Conservation (phyloP, 64 coral and sea anemone genomes). For the Montipora foliosa region DNA sequence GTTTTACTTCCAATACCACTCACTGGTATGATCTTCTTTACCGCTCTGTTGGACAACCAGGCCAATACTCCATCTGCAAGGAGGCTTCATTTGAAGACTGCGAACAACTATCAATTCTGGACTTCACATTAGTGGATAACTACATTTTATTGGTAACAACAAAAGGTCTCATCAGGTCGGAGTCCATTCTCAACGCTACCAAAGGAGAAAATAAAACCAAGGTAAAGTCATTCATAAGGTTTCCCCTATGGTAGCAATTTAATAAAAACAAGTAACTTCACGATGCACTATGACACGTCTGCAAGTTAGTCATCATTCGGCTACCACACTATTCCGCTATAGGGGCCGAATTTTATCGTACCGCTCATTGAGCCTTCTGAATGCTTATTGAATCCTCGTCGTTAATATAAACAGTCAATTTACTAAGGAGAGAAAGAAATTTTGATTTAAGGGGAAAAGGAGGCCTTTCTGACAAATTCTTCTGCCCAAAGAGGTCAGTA, state of each 20-base stretch:
- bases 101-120: conserved; percentile 42
- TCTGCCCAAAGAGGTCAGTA: no score
- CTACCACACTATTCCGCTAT: no score
- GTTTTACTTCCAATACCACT: conserved; percentile 51
- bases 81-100: conserved; percentile 33
- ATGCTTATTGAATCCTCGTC: no score
- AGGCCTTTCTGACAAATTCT: no score
- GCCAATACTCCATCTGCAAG: conserved; percentile 60
- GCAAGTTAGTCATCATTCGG: not conserved
- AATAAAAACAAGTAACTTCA: no score
- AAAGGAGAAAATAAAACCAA: conserved; percentile 43
- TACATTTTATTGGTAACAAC: conserved; percentile 58
- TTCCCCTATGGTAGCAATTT: no score
- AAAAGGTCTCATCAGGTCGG: conserved; percentile 43
- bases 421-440: no score
- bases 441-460: no score
- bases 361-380: no score
- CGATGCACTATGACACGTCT: not conserved
- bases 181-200: conserved; percentile 8
- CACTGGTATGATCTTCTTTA: conserved; percentile 66
- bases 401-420: no score
- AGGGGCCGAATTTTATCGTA: no score
- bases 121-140: conserved; percentile 46
- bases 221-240: not conserved
- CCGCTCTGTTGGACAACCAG: conserved; percentile 43